Evolutionary conservation across 2,888 invertebrate species (phyloP).

Genomic region (Sminthurinus aureus): DNA sequence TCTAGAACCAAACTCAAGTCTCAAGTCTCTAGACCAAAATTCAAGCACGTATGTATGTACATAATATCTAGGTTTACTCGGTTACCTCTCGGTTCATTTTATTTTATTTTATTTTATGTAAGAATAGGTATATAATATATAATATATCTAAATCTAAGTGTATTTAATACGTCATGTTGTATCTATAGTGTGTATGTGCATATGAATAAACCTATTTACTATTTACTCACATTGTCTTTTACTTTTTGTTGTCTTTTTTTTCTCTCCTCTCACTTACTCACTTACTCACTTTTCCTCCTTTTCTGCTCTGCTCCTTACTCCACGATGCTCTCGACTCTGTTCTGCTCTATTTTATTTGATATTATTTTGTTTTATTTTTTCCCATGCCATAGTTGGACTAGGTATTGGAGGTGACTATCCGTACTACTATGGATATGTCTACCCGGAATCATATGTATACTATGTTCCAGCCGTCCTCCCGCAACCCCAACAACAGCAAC

Average conservation of each 20-base stretch:
- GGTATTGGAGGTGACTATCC: constrained; percentile 18
- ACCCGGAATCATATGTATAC: constrained; percentile 31
- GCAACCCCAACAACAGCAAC: constrained; percentile 17
- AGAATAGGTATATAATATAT: no score
- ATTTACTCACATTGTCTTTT: constrained; percentile 2
- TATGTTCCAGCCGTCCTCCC: constrained; percentile 32
- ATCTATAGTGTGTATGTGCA: neutral
- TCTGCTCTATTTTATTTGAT: neutral
- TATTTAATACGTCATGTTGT: no score
- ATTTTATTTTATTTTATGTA: no score
- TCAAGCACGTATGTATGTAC: no score
- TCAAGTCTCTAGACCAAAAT: no score
- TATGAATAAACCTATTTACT: neutral
- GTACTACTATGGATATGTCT: constrained; percentile 29
- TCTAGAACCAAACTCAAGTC: no score
- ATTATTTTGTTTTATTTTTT: neutral
- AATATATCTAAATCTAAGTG: no score
- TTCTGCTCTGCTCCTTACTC: neutral
- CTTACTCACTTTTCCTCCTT: neutral
- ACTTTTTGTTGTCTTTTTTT: neutral
- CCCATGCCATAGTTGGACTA: constrained; percentile 8
- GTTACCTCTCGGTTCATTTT: no score
- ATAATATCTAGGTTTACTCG: no score
- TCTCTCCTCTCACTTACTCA: no score
- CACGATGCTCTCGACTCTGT: neutral